These are phyloP conservation scores for Apoda limacodes DNA, from an alignment of 2,888 invertebrate species.

Conservation along the genomic window DNA sequence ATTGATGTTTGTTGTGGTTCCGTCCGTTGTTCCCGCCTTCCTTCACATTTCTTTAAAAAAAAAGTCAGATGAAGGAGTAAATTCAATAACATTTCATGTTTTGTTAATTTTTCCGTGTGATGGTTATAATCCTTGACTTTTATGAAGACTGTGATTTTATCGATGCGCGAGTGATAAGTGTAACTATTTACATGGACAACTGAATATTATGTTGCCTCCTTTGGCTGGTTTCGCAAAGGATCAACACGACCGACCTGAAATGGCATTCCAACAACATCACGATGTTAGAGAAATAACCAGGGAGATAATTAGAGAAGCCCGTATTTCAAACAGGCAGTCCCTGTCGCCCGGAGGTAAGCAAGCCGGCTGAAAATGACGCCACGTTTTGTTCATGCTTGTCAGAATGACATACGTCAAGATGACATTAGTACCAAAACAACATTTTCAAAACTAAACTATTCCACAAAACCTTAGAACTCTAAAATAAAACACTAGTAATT, in stretches of 20 bases:
- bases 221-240: constrained; percentile 62
- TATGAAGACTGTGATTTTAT: constrained; percentile 26
- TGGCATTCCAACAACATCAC: constrained; percentile 60
- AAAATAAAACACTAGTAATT: too few relatives aligned
- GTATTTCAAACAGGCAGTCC: constrained; percentile 53
- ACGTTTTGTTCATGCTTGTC: constrained; percentile 65
- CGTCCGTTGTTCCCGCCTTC: too few relatives aligned
- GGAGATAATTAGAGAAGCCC: constrained; percentile 58
- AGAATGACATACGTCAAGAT: constrained; percentile 69
- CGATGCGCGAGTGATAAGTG: constrained; percentile 33
- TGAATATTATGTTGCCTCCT: constrained; percentile 64
- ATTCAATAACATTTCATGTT: too few relatives aligned
- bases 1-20: too few relatives aligned
- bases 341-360: constrained; percentile 63
- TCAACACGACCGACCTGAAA: constrained; percentile 59
- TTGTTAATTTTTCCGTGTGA: constrained; percentile 12
- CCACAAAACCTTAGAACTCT: too few relatives aligned
- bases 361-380: constrained; percentile 56
- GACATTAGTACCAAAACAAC: constrained; percentile 65
- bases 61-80: too few relatives aligned
- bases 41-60: too few relatives aligned
- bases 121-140: constrained; percentile 17
- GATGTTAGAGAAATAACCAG: constrained; percentile 59
- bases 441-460: constrained; percentile 34
- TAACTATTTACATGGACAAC: constrained; percentile 50